Evolutionary conservation across 2,797 vertebrate genomes (phyloP).

Genomic region (Acipenser transmontanus): DNA sequence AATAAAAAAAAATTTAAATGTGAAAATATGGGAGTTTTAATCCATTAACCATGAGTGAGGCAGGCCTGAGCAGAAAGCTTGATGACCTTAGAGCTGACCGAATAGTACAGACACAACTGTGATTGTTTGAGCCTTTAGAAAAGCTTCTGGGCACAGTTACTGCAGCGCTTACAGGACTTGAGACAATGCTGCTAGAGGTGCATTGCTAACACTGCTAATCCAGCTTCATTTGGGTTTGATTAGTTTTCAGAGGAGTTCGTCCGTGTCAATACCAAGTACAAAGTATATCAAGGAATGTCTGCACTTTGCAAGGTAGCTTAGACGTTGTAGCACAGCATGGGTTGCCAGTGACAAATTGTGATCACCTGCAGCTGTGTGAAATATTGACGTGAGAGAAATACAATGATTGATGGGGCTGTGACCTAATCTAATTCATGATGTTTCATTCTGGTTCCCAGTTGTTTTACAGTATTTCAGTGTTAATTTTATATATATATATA

Average conservation of each 20-base stretch:
- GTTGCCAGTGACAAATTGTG: slow-evolving; percentile 59
- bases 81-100: background rate
- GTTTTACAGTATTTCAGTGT: slow-evolving; percentile 37
- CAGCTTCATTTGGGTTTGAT: background rate
- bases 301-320: background rate
- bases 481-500: slow-evolving; percentile 26
- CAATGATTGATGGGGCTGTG: slow-evolving; percentile 57
- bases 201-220: background rate
- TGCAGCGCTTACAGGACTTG: too few relatives aligned
- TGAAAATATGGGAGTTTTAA: background rate
- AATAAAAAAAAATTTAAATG: too few relatives aligned
- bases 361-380: slow-evolving; percentile 42
- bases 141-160: too few relatives aligned
- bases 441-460: slow-evolving; percentile 50
- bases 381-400: slow-evolving; percentile 54
- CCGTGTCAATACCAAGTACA: background rate
- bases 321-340: slow-evolving; percentile 29
- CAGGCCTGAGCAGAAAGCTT: background rate
- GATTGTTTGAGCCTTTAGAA: background rate
- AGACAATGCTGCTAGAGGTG: background rate
- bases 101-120: background rate
- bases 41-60: slow-evolving; percentile 1
- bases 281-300: too few relatives aligned
- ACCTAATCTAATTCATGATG: slow-evolving; percentile 31
- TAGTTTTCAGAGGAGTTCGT: background rate